Evolutionary conservation across 2,888 invertebrate genomes (phyloP), one percentile per base, ranked within the genome.

Genomic region (Tetramorium bicarinatum): DNA sequence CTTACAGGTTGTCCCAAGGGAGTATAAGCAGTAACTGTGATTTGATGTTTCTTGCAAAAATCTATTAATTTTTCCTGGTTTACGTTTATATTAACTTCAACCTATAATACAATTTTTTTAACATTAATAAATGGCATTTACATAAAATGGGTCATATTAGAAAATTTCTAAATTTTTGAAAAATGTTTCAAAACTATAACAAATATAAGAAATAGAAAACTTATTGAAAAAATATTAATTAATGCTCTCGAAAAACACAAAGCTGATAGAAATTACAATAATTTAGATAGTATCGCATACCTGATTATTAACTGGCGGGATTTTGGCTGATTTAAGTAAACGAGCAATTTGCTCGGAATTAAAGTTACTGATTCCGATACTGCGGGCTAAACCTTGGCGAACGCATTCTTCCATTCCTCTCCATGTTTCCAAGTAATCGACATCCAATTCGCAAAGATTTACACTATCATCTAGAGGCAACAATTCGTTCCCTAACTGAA

Each of bases 341-440:
- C 97, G 95, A 71, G 96, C 95, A 3, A 98, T 95, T 94, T 98
- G 98, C 64, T 96, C 95, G 21, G 95, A 95, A 93, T 97, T 98
- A 92, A 98, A 98, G 94, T 98, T 98, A 47, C 98, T 97, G 0
- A 98, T 93, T 1, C 98, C 98, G 84, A 98, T 97, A 59, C 97
- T 96, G 89, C 96, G 96, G 0, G 96, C 94, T n/a, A 97, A 95
- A 0, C 97, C 97, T 84, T 95, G 91, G 15, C 95, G 94, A 56
- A 96, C 96, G 54, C 97, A 96, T 75, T 97, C 96, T 93, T 97
- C 97, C 97, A 98, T 96, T 9, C 96, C 97, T 91, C 95, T 95
- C 97, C 97, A 97, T 0, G 97, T 97, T 91, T 97, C 98, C n/a
- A 97, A 86, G 91, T 96, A 97, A 92, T 97, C 97, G 0, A 96